These are phyloP conservation scores for Leucophenga maculata DNA, from an alignment of 2,888 invertebrate genomes.

Conservation along the genomic window DNA sequence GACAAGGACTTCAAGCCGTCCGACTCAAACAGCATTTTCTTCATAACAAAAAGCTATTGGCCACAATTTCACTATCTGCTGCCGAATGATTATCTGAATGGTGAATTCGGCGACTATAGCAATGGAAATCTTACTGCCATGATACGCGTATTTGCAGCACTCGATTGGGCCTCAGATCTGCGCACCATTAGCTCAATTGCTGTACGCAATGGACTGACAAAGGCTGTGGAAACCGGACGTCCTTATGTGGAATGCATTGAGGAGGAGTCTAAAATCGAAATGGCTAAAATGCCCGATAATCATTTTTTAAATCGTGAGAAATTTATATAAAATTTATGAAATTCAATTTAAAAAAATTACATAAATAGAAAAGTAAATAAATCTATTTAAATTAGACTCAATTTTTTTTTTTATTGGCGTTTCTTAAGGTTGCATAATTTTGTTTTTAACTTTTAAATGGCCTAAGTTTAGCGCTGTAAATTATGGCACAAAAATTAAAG, in stretches of 20 bases:
- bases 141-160: slow-evolving; percentile 80
- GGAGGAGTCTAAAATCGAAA: slow-evolving; percentile 71
- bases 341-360: not conserved
- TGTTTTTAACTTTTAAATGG: too few relatives aligned
- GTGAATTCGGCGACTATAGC: slow-evolving; percentile 85
- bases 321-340: slow-evolving; percentile 60
- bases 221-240: slow-evolving; percentile 75
- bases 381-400: too few relatives aligned
- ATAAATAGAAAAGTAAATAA: too few relatives aligned
- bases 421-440: too few relatives aligned
- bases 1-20: slow-evolving; percentile 80
- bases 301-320: slow-evolving; percentile 74
- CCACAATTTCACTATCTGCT: slow-evolving; percentile 85
- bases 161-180: slow-evolving; percentile 78
- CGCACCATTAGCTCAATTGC: slow-evolving; percentile 78
- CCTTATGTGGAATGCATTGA: slow-evolving; percentile 76
- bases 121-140: slow-evolving; percentile 78
- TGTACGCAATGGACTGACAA: slow-evolving; percentile 78
- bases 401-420: too few relatives aligned
- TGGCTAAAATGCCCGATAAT: slow-evolving; percentile 72
- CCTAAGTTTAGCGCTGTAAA: not conserved
- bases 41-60: slow-evolving; percentile 84
- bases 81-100: slow-evolving; percentile 86
- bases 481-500: slow-evolving; percentile 7
- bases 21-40: slow-evolving; percentile 83